Conservation (phyloP, 2,888 invertebrate genomes). For the Drosophila atroscutellata region DNA sequence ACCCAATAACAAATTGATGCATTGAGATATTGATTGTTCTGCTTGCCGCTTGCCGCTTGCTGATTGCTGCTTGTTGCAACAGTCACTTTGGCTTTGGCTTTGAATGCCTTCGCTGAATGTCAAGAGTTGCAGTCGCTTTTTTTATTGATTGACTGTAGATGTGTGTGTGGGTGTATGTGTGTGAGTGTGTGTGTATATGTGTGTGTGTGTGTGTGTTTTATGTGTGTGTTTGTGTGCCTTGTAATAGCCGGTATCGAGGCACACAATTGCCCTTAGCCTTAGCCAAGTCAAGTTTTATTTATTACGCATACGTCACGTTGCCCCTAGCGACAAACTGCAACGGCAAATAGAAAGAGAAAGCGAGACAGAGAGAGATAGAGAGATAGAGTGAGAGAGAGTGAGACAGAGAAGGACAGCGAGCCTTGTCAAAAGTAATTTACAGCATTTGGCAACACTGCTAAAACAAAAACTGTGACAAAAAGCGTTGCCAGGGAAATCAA, state of each 20-base stretch:
- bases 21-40: slow-evolving; percentile 65
- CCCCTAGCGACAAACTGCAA: slow-evolving; percentile 30
- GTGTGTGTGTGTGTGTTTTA: slow-evolving; percentile 1
- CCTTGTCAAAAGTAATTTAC: slow-evolving; percentile 42
- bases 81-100: slow-evolving; percentile 52
- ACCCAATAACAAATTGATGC: slow-evolving; percentile 64
- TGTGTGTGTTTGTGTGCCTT: slow-evolving; percentile 5
- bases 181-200: background rate
- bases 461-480: background rate
- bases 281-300: slow-evolving; percentile 56
- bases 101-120: slow-evolving; percentile 71
- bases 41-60: slow-evolving; percentile 1
- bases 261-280: slow-evolving; percentile 65
- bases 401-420: background rate
- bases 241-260: slow-evolving; percentile 55
- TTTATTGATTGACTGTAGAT: slow-evolving; percentile 63
- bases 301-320: slow-evolving; percentile 76
- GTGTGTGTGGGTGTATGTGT: slow-evolving; percentile 2
- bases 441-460: slow-evolving; percentile 31
- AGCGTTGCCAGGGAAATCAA: slow-evolving; percentile 63
- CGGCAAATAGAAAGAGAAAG: slow-evolving; percentile 9
- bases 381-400: background rate
- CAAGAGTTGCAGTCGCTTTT: slow-evolving; percentile 64
- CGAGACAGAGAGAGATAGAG: background rate
- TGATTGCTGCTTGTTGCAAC: slow-evolving; percentile 4